These are phyloP conservation scores for Toxotes chatareus DNA, from an alignment of 2,113 vertebrate genomes.

Conservation along the genomic window DNA sequence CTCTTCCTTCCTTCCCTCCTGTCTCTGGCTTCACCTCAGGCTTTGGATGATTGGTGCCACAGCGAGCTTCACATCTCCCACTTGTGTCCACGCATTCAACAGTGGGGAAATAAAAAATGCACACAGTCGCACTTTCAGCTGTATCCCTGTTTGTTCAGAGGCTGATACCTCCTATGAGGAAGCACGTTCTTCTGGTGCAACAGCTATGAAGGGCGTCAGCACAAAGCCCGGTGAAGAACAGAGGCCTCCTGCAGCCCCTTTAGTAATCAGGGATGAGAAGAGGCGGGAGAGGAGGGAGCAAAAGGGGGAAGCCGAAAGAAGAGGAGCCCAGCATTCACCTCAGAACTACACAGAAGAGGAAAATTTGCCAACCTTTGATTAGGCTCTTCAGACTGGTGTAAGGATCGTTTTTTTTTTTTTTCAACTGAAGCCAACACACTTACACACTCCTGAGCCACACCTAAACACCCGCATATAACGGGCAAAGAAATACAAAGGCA, in stretches of 20 bases:
- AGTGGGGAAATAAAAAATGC: conserved; percentile 34
- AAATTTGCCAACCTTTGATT: conserved; percentile 71
- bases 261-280: conserved; percentile 71
- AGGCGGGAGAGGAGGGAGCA: conserved; percentile 30
- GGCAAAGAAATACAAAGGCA: conserved; percentile 19
- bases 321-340: conserved; percentile 42
- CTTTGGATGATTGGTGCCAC: conserved; percentile 61
- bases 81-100: conserved; percentile 48
- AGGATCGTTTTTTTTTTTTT: conserved; percentile 31
- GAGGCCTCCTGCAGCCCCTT: conserved; percentile 63
- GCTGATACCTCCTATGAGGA: conserved; percentile 8
- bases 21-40: conserved; percentile 57
- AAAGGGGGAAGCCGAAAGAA: neutral
- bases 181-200: conserved; percentile 33
- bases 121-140: conserved; percentile 39
- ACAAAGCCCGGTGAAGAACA: conserved; percentile 55
- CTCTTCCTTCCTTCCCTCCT: conserved; percentile 33
- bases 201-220: conserved; percentile 56
- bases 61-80: conserved; percentile 39
- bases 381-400: conserved; percentile 69
- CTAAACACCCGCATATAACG: conserved; percentile 45
- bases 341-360: conserved; percentile 62
- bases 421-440: conserved; percentile 40
- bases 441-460: conserved; percentile 45
- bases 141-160: conserved; percentile 38